These are phyloP conservation scores for Enchytraeus crypticus DNA, from an alignment of 2,888 invertebrate genomes.

Conservation along the genomic window DNA sequence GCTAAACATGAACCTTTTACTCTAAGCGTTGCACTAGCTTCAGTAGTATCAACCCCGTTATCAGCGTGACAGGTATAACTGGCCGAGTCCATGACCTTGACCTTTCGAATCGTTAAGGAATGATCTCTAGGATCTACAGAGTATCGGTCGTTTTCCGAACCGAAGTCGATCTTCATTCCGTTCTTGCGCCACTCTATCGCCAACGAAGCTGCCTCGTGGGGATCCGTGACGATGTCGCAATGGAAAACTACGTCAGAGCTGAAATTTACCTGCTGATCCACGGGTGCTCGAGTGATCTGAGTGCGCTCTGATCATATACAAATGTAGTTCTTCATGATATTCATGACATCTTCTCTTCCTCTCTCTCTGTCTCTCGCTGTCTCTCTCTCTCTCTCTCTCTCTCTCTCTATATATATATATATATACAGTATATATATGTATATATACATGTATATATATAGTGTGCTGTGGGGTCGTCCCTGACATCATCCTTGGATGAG, in stretches of 20 bases:
- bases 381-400: too few species aligned
- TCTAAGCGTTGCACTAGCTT: constrained; percentile 67
- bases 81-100: constrained; percentile 67
- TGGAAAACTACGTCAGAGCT: constrained; percentile 29
- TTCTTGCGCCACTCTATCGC: constrained; percentile 76
- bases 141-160: not conserved
- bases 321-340: too few species aligned
- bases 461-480: too few species aligned
- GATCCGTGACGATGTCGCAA: constrained; percentile 38
- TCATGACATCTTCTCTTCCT: too few species aligned
- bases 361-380: too few species aligned
- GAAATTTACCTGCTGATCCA: constrained; percentile 20
- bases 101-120: constrained; percentile 5
- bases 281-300: constrained; percentile 30
- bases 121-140: not conserved
- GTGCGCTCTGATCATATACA: constrained; percentile 37
- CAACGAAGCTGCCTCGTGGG: constrained; percentile 47
- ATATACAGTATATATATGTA: too few species aligned
- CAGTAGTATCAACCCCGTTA: constrained; percentile 78
- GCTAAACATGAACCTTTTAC: constrained; percentile 63
- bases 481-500: too few species aligned
- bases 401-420: too few species aligned
- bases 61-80: constrained; percentile 88
- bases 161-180: constrained; percentile 47
- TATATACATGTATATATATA: too few species aligned